phyloP scores from a whole-genome alignment of 2,888 invertebrate genomes.

The Eretmocerus hayati region DNA sequence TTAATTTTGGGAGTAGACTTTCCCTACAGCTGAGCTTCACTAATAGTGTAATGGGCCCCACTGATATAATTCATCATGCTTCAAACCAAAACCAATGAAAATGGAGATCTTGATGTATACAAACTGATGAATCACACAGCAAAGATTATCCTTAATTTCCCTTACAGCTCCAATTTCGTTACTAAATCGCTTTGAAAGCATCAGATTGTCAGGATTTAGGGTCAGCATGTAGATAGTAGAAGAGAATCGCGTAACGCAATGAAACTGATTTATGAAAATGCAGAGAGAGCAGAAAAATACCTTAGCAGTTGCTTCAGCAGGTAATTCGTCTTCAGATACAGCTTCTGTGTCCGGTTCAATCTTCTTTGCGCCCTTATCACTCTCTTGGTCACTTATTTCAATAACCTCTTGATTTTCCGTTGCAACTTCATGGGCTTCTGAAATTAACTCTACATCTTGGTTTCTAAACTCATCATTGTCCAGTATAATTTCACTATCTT shows the following conservation, averaged over 20 bases:
- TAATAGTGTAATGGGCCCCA: too few species aligned
- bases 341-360: slow-evolving; percentile 75
- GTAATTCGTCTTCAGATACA: slow-evolving; percentile 72
- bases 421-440: slow-evolving; percentile 10
- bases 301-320: slow-evolving; percentile 45
- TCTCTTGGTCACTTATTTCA: slow-evolving; percentile 28
- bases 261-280: background rate
- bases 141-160: too few species aligned
- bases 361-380: slow-evolving; percentile 40
- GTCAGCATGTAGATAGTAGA: slow-evolving; percentile 4
- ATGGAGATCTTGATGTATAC: too few species aligned
- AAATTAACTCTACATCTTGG: slow-evolving; percentile 16
- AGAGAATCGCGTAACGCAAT: background rate
- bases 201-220: slow-evolving; percentile 10
- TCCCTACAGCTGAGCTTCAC: too few species aligned
- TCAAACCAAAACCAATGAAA: too few species aligned
- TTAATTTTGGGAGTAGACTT: background rate
- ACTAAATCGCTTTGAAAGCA: slow-evolving; percentile 14
- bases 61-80: too few species aligned
- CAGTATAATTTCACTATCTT: slow-evolving; percentile 11
- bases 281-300: slow-evolving; percentile 24
- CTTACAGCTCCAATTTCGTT: slow-evolving; percentile 29
- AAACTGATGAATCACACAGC: too few species aligned
- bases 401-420: slow-evolving; percentile 22
- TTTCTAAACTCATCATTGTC: slow-evolving; percentile 15